phyloP scores from a whole-genome alignment of 2,113 vertebrate species.

The Poeciliopsis occidentalis region DNA sequence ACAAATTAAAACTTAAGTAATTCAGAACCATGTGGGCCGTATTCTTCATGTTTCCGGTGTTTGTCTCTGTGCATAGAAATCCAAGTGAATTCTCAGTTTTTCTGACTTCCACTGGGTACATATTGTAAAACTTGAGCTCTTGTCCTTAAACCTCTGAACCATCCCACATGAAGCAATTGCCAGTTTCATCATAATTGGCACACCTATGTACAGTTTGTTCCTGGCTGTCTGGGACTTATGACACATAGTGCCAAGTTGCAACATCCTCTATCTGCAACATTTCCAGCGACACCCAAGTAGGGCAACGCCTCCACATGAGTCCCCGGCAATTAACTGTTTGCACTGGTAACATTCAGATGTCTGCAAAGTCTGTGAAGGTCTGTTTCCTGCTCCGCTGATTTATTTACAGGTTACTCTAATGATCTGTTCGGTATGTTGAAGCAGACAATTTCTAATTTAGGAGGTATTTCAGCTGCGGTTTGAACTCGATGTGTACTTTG shows the following conservation, averaged over 20 bases:
- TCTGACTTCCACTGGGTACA: too few relatives aligned
- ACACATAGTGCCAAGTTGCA: not conserved
- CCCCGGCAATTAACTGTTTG: not conserved
- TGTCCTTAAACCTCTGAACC: not conserved
- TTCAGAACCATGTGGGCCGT: not conserved
- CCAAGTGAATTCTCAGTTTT: not conserved
- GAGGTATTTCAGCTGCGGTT: not conserved
- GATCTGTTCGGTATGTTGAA: not conserved
- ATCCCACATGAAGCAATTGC: slow-evolving; percentile 19
- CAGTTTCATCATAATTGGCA: not conserved
- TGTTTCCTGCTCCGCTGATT: not conserved
- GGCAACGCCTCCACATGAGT: not conserved
- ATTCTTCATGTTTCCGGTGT: not conserved
- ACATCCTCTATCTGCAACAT: not conserved
- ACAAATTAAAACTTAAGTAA: not conserved
- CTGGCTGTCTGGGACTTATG: not conserved
- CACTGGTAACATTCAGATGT: not conserved
- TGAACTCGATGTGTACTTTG: not conserved
- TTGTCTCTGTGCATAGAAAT: not conserved
- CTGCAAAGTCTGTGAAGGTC: not conserved
- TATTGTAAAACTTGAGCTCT: not conserved
- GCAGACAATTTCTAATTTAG: not conserved
- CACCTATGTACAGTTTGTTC: not conserved
- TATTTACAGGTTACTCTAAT: not conserved
- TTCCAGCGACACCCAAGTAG: not conserved